phyloP scores from a whole-genome alignment of 2,888 invertebrate species.

The Pollenia griseotomentosa region DNA sequence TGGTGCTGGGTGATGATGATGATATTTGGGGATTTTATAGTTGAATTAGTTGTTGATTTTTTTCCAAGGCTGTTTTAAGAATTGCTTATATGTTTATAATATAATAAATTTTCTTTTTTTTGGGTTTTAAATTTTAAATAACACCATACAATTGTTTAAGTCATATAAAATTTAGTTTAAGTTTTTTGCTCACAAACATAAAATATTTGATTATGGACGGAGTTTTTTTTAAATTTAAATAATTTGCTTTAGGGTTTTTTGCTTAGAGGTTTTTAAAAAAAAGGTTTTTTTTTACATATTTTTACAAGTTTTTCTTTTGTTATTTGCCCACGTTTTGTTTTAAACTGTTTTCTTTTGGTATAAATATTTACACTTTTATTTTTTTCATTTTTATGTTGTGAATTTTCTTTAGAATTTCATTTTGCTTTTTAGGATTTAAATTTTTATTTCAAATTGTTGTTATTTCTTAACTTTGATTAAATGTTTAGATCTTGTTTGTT shows the following conservation, averaged over 20 bases:
- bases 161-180: not conserved
- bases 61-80: slow-evolving; percentile 63
- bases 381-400: not conserved
- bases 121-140: slow-evolving; percentile 2
- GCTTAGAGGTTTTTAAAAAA: not conserved
- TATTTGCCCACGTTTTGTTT: not conserved
- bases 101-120: slow-evolving; percentile 31
- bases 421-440: slow-evolving; percentile 13
- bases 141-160: not conserved
- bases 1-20: slow-evolving; percentile 37
- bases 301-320: not conserved
- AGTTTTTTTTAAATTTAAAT: slow-evolving; percentile 9
- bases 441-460: not conserved
- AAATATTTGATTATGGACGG: slow-evolving; percentile 59
- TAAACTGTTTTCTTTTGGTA: not conserved
- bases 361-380: slow-evolving; percentile 7
- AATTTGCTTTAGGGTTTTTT: slow-evolving; percentile 13
- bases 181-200: slow-evolving; percentile 3
- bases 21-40: slow-evolving; percentile 38
- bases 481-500: slow-evolving; percentile 13
- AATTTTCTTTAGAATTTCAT: slow-evolving; percentile 12
- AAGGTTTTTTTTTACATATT: not conserved
- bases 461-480: slow-evolving; percentile 1
- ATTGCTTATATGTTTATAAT: slow-evolving; percentile 63
- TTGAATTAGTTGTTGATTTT: slow-evolving; percentile 43